These are phyloP conservation scores for Ormia ochracea DNA, from an alignment of 2,888 invertebrate species.

Conservation along the genomic window DNA sequence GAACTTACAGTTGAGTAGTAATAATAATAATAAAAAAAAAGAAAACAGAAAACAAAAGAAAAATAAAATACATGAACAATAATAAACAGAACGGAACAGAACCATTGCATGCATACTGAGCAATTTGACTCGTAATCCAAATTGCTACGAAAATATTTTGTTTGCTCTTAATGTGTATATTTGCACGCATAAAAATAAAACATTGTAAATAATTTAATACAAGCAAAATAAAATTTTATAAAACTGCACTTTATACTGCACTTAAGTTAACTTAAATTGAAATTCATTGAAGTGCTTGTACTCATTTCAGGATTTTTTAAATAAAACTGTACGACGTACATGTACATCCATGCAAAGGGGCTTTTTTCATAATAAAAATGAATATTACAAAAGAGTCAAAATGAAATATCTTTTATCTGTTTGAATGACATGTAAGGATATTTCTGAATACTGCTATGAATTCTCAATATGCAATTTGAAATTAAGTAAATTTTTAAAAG, in stretches of 20 bases:
- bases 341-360: too few species aligned
- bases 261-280: conserved; percentile 4
- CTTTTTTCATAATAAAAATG: too few species aligned
- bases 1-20: background rate
- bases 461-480: too few species aligned
- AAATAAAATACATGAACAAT: conserved; percentile 6
- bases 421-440: too few species aligned
- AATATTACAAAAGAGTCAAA: too few species aligned
- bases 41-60: too few species aligned
- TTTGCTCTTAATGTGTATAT: background rate
- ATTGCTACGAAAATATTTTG: background rate
- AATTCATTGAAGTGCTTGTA: conserved; percentile 14
- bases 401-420: too few species aligned
- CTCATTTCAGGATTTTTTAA: background rate
- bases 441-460: too few species aligned
- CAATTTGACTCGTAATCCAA: background rate
- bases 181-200: background rate
- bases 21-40: too few species aligned
- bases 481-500: too few species aligned
- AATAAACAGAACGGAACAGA: conserved; percentile 4
- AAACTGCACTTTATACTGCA: conserved; percentile 14
- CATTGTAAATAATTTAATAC: background rate
- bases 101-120: background rate
- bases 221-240: background rate
- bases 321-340: background rate